Percentiles rank a stretch among this genome's conserved stretches.
phyloP scores from a whole-genome alignment of 2,888 invertebrate species.

The Brenthis hecate region DNA sequence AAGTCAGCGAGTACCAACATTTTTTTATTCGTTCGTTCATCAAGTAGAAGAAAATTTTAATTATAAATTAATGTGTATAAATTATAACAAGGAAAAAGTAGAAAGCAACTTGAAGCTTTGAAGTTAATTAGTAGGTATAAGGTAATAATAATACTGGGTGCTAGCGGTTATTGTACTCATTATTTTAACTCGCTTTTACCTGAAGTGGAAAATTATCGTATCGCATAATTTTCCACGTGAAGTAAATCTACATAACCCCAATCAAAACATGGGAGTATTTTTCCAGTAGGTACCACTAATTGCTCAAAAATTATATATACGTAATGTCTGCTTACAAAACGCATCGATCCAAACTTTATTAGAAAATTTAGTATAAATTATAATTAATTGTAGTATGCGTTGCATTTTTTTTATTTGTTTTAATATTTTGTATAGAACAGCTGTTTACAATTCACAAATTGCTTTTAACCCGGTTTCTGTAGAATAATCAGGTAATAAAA shows the following conservation, averaged over 20 bases:
- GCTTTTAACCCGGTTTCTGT: slow-evolving; percentile 3
- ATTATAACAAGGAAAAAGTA: too few species aligned
- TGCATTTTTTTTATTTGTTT: background rate
- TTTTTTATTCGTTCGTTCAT: too few species aligned
- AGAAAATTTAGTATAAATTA: too few species aligned
- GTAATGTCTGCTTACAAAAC: background rate
- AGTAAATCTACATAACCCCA: background rate
- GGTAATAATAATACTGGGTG: too few species aligned
- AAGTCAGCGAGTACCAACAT: too few species aligned
- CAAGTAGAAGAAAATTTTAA: too few species aligned
- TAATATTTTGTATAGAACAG: slow-evolving; percentile 1
- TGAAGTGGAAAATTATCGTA: too few species aligned
- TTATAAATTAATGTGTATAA: too few species aligned
- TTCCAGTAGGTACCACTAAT: slow-evolving; percentile 21
- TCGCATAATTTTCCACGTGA: slow-evolving; percentile 23
- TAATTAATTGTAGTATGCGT: too few species aligned
- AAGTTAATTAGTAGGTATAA: too few species aligned
- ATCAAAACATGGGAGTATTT: slow-evolving; percentile 13
- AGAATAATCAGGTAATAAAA: slow-evolving; percentile 6
- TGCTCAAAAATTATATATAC: background rate
- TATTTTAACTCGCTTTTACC: too few species aligned
- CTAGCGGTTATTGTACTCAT: too few species aligned
- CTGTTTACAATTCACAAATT: slow-evolving; percentile 2
- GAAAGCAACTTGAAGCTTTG: background rate
- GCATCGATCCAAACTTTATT: background rate